Percentiles rank a stretch among this genome's conserved stretches.
Evolutionary conservation across 2,797 vertebrate genomes (phyloP).

Genomic region (Dendrocincla tyrannina): DNA sequence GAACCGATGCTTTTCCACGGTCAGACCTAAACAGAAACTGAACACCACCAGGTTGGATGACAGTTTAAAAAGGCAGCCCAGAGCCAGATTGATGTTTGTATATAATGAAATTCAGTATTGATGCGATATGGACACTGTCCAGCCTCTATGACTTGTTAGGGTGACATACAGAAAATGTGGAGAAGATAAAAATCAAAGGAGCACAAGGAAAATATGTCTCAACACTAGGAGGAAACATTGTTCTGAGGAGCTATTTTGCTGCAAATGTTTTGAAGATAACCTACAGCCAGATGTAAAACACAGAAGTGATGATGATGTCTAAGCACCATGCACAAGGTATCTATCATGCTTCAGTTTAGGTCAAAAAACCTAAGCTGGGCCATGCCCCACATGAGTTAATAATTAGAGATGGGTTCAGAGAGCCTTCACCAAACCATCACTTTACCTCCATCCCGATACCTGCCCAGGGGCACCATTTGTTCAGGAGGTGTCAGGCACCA

Average conservation of each 20-base stretch:
- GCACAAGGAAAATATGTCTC: background rate
- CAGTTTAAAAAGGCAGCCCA: conserved; percentile 68
- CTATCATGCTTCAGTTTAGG: background rate
- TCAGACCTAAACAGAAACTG: conserved; percentile 70
- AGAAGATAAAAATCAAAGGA: conserved; percentile 53
- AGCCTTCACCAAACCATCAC: background rate
- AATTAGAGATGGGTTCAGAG: background rate
- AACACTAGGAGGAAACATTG: background rate
- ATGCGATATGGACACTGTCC: conserved; percentile 68
- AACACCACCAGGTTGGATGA: conserved; percentile 65
- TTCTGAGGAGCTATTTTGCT: conserved; percentile 3
- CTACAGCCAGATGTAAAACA: background rate
- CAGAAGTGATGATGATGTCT: background rate
- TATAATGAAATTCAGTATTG: conserved; percentile 72
- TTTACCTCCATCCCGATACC: background rate
- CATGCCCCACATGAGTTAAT: fast-evolving
- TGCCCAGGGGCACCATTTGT: fast-evolving
- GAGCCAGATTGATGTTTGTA: conserved; percentile 72
- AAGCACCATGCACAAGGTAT: background rate
- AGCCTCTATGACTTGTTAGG: conserved; percentile 40
- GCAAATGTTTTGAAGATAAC: conserved; percentile 25
- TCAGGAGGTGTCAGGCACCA: background rate
- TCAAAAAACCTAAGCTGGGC: background rate
- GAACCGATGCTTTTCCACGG: conserved; percentile 67
- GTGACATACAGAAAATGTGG: background rate